A percentile compares a stretch with the other conserved stretches of the same genome.
These are phyloP conservation scores for Euzophera pinguis DNA, from an alignment of 2,888 invertebrate species.

Conservation along the genomic window DNA sequence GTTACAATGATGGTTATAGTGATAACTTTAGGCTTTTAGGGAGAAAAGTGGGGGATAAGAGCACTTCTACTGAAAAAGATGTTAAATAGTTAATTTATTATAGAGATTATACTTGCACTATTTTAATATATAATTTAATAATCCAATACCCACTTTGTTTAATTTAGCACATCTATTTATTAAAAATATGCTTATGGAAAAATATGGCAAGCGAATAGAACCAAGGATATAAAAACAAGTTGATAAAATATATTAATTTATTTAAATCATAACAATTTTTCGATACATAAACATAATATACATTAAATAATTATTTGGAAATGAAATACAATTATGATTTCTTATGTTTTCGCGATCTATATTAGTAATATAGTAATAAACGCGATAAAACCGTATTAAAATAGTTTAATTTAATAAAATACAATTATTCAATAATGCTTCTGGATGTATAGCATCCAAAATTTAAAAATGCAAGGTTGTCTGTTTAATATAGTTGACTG, in stretches of 20 bases:
- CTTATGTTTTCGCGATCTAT: no score
- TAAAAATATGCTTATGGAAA: neutral
- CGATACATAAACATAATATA: conserved; percentile 3
- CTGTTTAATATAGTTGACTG: no score
- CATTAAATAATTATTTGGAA: conserved; percentile 4
- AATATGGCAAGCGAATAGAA: no score
- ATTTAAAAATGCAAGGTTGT: no score
- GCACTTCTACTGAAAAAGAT: neutral
- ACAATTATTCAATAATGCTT: no score
- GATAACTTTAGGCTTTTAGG: conserved; percentile 52
- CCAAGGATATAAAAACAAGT: neutral
- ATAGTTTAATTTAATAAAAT: no score
- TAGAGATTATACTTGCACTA: conserved; percentile 14
- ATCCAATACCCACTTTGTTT: neutral
- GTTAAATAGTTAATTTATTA: conserved; percentile 8
- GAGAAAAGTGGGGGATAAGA: conserved; percentile 49
- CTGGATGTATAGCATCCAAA: no score
- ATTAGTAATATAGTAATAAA: no score
- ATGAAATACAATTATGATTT: neutral
- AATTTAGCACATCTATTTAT: neutral
- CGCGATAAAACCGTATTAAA: no score
- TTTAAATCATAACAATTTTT: conserved; percentile 17
- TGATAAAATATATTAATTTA: neutral
- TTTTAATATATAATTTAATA: conserved; percentile 19
- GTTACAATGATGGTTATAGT: conserved; percentile 49